Base-by-base conservation (phyloP, 1,140 invertebrate species). In the Lordiphosa mommai region DNA sequence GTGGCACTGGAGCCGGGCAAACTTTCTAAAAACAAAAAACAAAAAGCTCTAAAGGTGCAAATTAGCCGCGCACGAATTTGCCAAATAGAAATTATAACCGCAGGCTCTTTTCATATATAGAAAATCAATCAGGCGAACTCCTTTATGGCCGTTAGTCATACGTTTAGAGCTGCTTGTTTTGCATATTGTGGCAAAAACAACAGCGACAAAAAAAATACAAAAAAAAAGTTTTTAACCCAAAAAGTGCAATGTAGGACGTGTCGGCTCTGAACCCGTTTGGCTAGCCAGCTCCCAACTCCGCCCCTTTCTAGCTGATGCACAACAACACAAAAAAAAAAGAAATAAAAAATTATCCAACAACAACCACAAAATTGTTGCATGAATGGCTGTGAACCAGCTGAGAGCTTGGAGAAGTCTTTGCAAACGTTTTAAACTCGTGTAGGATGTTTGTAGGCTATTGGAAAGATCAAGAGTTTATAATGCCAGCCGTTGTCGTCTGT, bases 391-490 rank as follows among this genome's bases (percentile, higher is more conserved):
- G 77, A 82, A 71, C 53, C 77, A 84, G 77, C 77, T 72, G 77
- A 68, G 60, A 51, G 50, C 46, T 48, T 38, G 46, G 17, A 44
- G 53, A 50, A 27, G 30, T 9, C 10, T 17, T 50, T 51, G 51
- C 23, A 27, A 69, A 57, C 51, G 69, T 70, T 72, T 69, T 63
- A 53, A 60, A 71, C 57, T 74, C 66, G 84, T 87, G 84, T 87
- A 86, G 84, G 84, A 70, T 73, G 72, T 87, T 87, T 87, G 84
- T 87, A 87, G 84, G 84, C 84, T 87, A 87, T 87, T 87, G 84
- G 84, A 86, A 87, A 87, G 70, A 82, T 84, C 79, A 84, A 85
- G 79, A 84, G 79, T 84, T 84, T 82, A 76, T 71, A 59, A 58
- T 71, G 66, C 52, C 58, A 72, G 50, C 30, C 20, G 27, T 51